Percentiles rank a stretch among this genome's conserved stretches.
Conservation (phyloP, 2,113 vertebrate genomes). For the Burhinus oedicnemus region DNA sequence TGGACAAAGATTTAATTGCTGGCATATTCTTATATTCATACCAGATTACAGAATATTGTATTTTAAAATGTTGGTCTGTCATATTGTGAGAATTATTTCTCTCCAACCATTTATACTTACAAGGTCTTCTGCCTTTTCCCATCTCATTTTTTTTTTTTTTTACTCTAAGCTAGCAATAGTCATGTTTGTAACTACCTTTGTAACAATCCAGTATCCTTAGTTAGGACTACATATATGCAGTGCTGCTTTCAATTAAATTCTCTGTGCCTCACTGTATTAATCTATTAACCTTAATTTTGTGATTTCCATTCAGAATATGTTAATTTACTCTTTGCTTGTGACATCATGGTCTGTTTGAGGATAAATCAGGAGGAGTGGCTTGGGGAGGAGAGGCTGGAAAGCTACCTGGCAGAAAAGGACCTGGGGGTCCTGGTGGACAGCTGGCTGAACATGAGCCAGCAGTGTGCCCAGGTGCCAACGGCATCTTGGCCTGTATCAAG, state of each 20-base stretch:
- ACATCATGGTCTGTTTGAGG: neutral
- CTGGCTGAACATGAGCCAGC: too few relatives aligned
- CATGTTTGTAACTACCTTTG: neutral
- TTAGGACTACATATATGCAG: neutral
- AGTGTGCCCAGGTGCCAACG: too few relatives aligned
- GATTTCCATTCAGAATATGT: conserved; percentile 10
- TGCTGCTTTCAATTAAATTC: conserved; percentile 40
- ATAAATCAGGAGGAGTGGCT: neutral
- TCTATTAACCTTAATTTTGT: conserved; percentile 47
- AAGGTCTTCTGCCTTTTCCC: neutral
- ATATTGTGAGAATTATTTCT: neutral
- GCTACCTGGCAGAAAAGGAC: too few relatives aligned
- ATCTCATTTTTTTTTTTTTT: neutral
- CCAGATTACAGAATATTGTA: neutral
- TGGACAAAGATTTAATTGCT: neutral
- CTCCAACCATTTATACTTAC: neutral
- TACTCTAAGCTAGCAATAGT: neutral
- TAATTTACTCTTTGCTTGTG: conserved; percentile 20
- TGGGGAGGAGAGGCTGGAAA: too few relatives aligned
- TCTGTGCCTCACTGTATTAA: conserved; percentile 5
- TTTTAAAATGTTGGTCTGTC: neutral
- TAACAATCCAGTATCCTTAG: conserved; percentile 38
- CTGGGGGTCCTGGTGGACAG: too few relatives aligned
- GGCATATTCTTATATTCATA: neutral
- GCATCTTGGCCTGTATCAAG: too few relatives aligned